These are phyloP conservation scores for Lucifuga dentata DNA, from an alignment of 2,113 vertebrate genomes.

Conservation along the genomic window DNA sequence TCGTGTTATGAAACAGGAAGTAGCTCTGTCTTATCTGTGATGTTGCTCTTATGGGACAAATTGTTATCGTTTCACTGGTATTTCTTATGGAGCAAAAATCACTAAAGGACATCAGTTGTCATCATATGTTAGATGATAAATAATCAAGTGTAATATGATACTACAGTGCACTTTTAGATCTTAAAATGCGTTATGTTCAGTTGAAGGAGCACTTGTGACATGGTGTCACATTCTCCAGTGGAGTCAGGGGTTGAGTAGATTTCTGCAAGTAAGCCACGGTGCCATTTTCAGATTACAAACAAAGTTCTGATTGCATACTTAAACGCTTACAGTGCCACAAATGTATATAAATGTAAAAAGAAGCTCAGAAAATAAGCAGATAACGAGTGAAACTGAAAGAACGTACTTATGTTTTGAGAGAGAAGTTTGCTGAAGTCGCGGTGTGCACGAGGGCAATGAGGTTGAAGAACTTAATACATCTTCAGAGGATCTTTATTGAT, in stretches of 20 bases:
- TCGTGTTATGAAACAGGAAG: conserved; percentile 33
- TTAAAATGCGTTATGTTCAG: conserved; percentile 3
- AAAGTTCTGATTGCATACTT: conserved; percentile 14
- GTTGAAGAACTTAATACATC: neutral
- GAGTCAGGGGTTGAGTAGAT: conserved; percentile 4
- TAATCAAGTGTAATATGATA: conserved; percentile 5
- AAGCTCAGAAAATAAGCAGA: neutral
- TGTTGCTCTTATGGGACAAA: conserved; percentile 9
- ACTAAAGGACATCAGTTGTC: neutral
- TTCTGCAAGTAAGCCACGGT: conserved; percentile 15
- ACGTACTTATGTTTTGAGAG: neutral
- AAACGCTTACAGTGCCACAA: neutral
- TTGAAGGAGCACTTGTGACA: conserved; percentile 12
- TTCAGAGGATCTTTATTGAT: neutral
- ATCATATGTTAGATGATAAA: neutral
- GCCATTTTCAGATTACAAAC: conserved; percentile 12
- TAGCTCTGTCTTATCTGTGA: conserved; percentile 3
- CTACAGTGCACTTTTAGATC: neutral
- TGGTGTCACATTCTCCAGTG: conserved; percentile 13
- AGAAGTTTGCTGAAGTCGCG: conserved; percentile 16
- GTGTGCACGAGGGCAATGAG: neutral
- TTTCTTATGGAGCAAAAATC: neutral
- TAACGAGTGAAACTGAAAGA: conserved; percentile 1
- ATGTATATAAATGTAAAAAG: too few relatives aligned
- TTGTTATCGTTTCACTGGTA: neutral